Conservation (phyloP, 2,113 vertebrate species). For the Corapipo altera region DNA sequence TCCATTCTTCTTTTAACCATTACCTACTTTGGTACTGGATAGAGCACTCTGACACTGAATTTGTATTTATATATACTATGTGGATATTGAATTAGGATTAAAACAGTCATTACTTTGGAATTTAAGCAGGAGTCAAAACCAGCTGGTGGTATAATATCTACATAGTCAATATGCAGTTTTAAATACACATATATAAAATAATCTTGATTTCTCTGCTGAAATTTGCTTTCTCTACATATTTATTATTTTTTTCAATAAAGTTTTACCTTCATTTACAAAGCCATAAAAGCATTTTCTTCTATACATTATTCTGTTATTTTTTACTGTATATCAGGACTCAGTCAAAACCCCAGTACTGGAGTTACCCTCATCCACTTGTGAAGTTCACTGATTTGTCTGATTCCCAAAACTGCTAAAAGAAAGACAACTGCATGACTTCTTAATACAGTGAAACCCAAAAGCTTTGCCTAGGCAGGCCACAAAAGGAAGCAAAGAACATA, state of each 20-base stretch:
- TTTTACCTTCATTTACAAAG: not conserved
- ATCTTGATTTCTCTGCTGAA: not conserved
- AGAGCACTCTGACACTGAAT: not conserved
- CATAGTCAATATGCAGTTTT: not conserved
- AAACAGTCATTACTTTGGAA: not conserved
- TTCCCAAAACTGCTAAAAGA: not conserved
- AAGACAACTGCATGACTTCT: not conserved
- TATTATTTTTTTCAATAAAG: not conserved
- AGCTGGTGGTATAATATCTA: not conserved
- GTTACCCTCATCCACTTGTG: not conserved
- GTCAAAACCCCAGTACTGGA: not conserved
- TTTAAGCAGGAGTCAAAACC: not conserved
- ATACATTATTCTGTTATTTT: not conserved
- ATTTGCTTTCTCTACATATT: not conserved
- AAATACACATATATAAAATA: not conserved
- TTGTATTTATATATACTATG: not conserved
- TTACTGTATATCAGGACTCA: not conserved
- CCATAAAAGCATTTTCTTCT: not conserved
- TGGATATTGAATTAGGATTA: not conserved
- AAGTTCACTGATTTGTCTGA: not conserved
- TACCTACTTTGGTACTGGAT: not conserved
- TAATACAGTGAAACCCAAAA: not conserved
- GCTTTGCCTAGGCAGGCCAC: not conserved
- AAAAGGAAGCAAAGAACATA: not conserved
- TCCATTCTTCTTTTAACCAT: not conserved